phyloP scores from a whole-genome alignment of 2,797 vertebrate species.

The Gambusia yucatana region DNA sequence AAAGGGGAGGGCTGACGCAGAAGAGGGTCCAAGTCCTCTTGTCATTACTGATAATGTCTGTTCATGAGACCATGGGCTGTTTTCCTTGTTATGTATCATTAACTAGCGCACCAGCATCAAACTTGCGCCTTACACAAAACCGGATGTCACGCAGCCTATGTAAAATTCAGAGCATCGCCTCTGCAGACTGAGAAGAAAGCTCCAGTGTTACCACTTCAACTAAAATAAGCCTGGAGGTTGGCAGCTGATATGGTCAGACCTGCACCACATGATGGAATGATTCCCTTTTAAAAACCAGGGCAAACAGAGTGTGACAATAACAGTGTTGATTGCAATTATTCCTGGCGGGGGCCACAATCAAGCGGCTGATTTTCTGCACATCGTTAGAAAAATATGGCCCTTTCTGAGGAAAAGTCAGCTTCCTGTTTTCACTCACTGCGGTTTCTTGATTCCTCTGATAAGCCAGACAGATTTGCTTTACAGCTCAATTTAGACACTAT shows the following conservation, averaged over 20 bases:
- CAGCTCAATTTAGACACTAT: slow-evolving; percentile 12
- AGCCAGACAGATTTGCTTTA: background rate
- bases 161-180: slow-evolving; percentile 29
- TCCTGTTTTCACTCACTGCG: background rate
- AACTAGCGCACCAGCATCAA: slow-evolving; percentile 59
- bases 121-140: slow-evolving; percentile 31
- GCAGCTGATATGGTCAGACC: slow-evolving; percentile 29
- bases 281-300: slow-evolving; percentile 27
- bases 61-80: slow-evolving; percentile 50
- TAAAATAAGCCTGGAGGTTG: slow-evolving; percentile 26
- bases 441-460: slow-evolving; percentile 25
- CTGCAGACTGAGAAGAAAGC: slow-evolving; percentile 35
- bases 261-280: slow-evolving; percentile 36
- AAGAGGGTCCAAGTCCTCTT: slow-evolving; percentile 60
- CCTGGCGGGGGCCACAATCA: slow-evolving; percentile 46
- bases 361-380: slow-evolving; percentile 28
- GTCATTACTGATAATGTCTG: slow-evolving; percentile 61
- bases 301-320: slow-evolving; percentile 46
- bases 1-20: slow-evolving; percentile 12
- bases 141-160: slow-evolving; percentile 20
- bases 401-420: slow-evolving; percentile 12
- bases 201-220: slow-evolving; percentile 18
- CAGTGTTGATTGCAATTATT: slow-evolving; percentile 43
- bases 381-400: slow-evolving; percentile 28
- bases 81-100: slow-evolving; percentile 76